These are phyloP conservation scores for Erethizon dorsatum DNA, from an alignment of 2,797 vertebrate genomes.

Conservation along the genomic window DNA sequence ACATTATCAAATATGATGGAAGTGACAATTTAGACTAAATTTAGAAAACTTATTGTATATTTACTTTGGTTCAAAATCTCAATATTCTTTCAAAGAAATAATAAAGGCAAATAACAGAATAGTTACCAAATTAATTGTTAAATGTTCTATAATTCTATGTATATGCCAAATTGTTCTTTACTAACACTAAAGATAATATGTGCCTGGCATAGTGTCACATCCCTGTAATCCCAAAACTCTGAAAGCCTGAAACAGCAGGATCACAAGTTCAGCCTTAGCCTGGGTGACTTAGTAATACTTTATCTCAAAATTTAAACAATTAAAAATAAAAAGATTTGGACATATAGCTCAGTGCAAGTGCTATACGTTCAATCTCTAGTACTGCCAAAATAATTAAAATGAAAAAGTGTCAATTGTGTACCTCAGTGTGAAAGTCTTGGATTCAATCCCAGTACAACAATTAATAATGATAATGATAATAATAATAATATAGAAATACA, in stretches of 20 bases:
- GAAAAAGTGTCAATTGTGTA: neutral
- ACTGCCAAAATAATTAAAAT: neutral
- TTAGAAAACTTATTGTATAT: neutral
- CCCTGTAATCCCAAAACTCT: neutral
- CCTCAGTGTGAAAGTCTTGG: neutral
- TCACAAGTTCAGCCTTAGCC: neutral
- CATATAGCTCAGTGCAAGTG: neutral
- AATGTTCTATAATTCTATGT: neutral
- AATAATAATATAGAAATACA: neutral
- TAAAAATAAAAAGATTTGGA: neutral
- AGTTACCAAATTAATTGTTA: neutral
- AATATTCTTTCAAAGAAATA: neutral
- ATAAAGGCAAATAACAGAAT: neutral
- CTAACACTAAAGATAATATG: neutral
- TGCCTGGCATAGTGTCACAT: neutral
- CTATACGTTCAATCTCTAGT: neutral
- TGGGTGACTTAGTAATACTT: neutral
- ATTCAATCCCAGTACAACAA: neutral
- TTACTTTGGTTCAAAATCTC: neutral
- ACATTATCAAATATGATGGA: neutral
- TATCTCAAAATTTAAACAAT: neutral
- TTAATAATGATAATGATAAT: neutral
- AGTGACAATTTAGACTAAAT: neutral
- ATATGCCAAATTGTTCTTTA: neutral
- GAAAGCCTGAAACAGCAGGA: neutral